These are phyloP conservation scores for Myanophis thanlyinensis DNA, from an alignment of 2,113 vertebrate genomes.

Conservation along the genomic window DNA sequence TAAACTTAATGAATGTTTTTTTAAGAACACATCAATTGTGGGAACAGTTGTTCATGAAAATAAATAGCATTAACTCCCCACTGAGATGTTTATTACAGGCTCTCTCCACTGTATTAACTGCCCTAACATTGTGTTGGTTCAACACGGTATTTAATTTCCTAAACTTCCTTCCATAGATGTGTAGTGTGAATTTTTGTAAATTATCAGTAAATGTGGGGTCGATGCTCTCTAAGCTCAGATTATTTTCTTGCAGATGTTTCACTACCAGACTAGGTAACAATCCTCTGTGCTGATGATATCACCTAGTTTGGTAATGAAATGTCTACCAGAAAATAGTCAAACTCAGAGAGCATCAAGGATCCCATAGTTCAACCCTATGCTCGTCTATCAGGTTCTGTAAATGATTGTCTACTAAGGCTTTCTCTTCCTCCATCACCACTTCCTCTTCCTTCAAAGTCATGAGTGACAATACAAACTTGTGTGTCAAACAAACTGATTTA, in stretches of 20 bases:
- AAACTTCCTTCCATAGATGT: not conserved
- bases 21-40: not conserved
- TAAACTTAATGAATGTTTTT: not conserved
- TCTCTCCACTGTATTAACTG: not conserved
- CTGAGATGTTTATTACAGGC: not conserved
- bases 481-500: not conserved
- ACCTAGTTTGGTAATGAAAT: not conserved
- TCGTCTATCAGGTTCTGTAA: not conserved
- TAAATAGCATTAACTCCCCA: not conserved
- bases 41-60: not conserved
- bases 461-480: not conserved
- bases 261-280: not conserved
- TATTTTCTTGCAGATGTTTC: not conserved
- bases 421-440: not conserved
- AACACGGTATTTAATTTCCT: not conserved
- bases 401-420: not conserved
- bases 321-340: not conserved
- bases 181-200: not conserved
- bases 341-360: not conserved
- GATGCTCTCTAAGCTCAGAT: not conserved
- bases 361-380: not conserved
- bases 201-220: not conserved
- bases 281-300: not conserved
- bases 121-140: not conserved
- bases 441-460: not conserved